Evolutionary conservation across 2,113 vertebrate genomes (phyloP).

Genomic region (Cichladusa arquata): DNA sequence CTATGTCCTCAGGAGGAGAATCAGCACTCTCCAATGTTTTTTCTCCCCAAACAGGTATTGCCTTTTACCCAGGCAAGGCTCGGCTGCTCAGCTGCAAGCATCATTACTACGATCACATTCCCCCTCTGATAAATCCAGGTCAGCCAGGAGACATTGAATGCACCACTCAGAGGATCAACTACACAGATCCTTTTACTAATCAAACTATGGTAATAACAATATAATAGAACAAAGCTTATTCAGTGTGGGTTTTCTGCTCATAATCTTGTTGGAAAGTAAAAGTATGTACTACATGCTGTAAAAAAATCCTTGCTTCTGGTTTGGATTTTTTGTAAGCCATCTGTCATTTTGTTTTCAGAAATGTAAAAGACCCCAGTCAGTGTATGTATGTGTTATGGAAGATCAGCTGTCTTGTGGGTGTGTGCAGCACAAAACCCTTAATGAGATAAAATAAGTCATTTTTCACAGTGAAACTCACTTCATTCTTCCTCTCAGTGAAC

Average conservation of each 20-base stretch:
- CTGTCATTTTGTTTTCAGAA: not conserved
- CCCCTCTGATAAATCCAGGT: constrained; percentile 79
- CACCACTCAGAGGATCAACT: constrained; percentile 79
- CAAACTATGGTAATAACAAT: constrained; percentile 78
- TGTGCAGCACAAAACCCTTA: not conserved
- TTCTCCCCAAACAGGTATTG: constrained; percentile 81
- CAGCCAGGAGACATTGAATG: constrained; percentile 81
- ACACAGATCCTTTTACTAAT: constrained; percentile 86
- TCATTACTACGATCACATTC: constrained; percentile 87
- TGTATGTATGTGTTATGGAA: not conserved
- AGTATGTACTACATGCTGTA: not conserved
- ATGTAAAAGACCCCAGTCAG: not conserved
- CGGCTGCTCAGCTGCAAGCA: constrained; percentile 89
- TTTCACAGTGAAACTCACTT: not conserved
- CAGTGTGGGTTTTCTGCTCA: not conserved
- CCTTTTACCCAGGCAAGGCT: constrained; percentile 88
- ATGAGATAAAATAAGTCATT: not conserved
- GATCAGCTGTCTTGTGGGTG: not conserved
- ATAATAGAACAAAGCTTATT: not conserved
- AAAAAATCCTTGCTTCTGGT: not conserved
- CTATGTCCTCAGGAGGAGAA: not conserved
- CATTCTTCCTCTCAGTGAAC: not conserved
- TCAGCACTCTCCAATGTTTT: not conserved
- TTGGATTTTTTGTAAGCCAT: not conserved
- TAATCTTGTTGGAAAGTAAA: not conserved